A percentile compares a stretch with the other conserved stretches of the same genome.
Conservation (phyloP, 2,113 vertebrate genomes). For the Dendropsophus ebraccatus region DNA sequence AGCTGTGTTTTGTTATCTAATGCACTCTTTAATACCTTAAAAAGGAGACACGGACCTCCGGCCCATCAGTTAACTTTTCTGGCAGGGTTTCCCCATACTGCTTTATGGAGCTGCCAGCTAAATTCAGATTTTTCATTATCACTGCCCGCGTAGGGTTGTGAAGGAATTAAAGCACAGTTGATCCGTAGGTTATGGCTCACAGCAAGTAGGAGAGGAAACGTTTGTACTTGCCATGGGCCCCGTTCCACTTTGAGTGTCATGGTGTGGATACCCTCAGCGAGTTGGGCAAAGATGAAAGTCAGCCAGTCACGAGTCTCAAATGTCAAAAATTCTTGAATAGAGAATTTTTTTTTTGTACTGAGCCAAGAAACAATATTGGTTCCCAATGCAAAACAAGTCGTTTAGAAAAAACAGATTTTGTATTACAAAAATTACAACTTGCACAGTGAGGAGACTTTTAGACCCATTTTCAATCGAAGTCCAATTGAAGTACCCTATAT, state of each 20-base stretch:
- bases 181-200: not conserved
- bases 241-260: not conserved
- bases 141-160: slow-evolving; percentile 19
- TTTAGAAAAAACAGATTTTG: not conserved
- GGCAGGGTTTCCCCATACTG: slow-evolving; percentile 34
- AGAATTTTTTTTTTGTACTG: not conserved
- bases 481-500: not conserved
- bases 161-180: slow-evolving; percentile 10
- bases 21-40: slow-evolving; percentile 57
- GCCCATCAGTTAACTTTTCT: slow-evolving; percentile 57
- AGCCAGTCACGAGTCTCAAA: not conserved
- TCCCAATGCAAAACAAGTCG: not conserved
- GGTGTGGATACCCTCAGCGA: not conserved
- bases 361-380: not conserved
- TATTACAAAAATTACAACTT: too few relatives aligned
- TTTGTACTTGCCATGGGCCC: slow-evolving; percentile 1
- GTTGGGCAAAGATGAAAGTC: not conserved
- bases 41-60: slow-evolving; percentile 56
- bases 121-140: slow-evolving; percentile 49
- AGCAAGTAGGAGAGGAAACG: not conserved
- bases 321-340: not conserved
- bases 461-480: not conserved
- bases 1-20: slow-evolving; percentile 57
- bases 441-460: too few relatives aligned
- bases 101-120: slow-evolving; percentile 35